Conservation (phyloP, 2,888 invertebrate species). For the Leptinotarsa juncta region DNA sequence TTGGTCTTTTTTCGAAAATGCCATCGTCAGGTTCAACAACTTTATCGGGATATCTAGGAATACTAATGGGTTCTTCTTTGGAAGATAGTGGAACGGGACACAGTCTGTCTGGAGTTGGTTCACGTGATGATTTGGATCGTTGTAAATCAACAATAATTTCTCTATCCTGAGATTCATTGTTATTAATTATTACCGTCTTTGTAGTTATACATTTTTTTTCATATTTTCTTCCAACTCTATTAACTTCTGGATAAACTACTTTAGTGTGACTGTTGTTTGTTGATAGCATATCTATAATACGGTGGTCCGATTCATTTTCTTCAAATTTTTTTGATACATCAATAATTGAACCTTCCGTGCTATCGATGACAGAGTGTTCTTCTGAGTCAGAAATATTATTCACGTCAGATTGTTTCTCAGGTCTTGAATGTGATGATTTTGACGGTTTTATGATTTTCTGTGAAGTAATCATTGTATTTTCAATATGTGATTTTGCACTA, state of each 20-base stretch:
- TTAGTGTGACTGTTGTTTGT: neutral
- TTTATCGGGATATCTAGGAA: conserved; percentile 79
- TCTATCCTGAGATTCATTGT: conserved; percentile 66
- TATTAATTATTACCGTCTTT: conserved; percentile 67
- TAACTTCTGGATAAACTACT: neutral
- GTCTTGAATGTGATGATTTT: conserved; percentile 41
- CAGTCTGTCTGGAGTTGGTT: conserved; percentile 79
- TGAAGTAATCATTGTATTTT: conserved; percentile 36
- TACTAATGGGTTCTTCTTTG: conserved; percentile 69
- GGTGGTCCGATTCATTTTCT: conserved; percentile 12
- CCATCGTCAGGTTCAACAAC: conserved; percentile 82
- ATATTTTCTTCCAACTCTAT: conserved; percentile 34
- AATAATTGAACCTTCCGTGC: conserved; percentile 46
- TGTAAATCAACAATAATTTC: conserved; percentile 77
- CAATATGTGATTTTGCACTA: conserved; percentile 33
- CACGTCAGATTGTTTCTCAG: conserved; percentile 49
- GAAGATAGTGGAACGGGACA: conserved; percentile 75
- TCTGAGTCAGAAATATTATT: conserved; percentile 53
- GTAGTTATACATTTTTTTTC: conserved; percentile 67
- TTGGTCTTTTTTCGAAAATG: conserved; percentile 61
- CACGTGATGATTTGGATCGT: conserved; percentile 80
- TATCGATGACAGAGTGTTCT: conserved; percentile 56
- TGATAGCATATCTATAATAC: neutral
- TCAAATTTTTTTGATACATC: conserved; percentile 42
- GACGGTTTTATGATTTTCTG: conserved; percentile 39